phyloP scores from a whole-genome alignment of 2,797 vertebrate genomes.

The Pantherophis alleghaniensis region DNA sequence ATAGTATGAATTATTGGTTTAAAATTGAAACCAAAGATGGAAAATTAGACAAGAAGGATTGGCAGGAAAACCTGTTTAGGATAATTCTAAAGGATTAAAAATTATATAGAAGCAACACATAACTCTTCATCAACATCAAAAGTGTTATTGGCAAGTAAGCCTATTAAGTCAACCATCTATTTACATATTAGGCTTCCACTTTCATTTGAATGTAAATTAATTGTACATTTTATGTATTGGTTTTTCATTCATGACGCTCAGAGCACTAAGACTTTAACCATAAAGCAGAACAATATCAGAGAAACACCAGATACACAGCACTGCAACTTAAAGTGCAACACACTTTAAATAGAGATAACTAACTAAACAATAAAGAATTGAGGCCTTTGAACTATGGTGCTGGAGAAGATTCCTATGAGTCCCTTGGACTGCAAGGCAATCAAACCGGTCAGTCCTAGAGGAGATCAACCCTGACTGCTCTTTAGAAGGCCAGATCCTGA shows the following conservation, averaged over 20 bases:
- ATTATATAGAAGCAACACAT: not conserved
- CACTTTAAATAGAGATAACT: not conserved
- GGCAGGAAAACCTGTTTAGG: not conserved
- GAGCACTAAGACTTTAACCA: not conserved
- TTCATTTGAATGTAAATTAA: not conserved
- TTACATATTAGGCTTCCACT: not conserved
- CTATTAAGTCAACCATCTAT: not conserved
- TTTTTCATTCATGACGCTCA: not conserved
- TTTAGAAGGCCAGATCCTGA: too few species aligned
- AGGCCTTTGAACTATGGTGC: too few species aligned
- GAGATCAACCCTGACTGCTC: too few species aligned
- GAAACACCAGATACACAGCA: not conserved
- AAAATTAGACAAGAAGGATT: not conserved
- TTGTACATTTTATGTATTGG: not conserved
- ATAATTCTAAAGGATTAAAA: not conserved
- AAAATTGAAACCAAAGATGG: not conserved
- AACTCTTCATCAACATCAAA: not conserved
- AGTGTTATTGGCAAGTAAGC: not conserved
- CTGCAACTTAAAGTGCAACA: not conserved
- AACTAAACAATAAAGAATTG: not conserved
- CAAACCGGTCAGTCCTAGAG: too few species aligned
- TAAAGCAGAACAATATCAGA: not conserved
- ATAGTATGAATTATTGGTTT: not conserved
- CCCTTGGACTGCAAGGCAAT: too few species aligned
- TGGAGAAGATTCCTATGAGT: too few species aligned